phyloP scores from a whole-genome alignment of 2,888 invertebrate genomes.

The Mythimna pallens region DNA sequence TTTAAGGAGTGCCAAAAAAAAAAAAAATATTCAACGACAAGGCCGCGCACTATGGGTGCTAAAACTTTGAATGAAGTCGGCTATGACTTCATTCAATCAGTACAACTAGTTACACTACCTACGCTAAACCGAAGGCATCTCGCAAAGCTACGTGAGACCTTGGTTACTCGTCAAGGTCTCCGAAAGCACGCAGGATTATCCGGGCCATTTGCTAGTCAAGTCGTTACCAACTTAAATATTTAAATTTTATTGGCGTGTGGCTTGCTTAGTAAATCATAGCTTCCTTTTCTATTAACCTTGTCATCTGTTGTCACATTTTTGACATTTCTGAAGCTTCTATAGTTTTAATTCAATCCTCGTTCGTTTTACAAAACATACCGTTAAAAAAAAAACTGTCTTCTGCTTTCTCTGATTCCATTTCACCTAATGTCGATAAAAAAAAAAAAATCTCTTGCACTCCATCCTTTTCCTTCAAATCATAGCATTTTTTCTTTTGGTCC shows the following conservation, averaged over 20 bases:
- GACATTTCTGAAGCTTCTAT: neutral
- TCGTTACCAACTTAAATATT: conserved; percentile 65
- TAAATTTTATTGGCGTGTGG: conserved; percentile 57
- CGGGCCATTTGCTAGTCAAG: conserved; percentile 77
- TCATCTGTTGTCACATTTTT: conserved; percentile 25
- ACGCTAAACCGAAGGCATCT: conserved; percentile 59
- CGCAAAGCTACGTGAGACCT: conserved; percentile 77
- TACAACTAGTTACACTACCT: conserved; percentile 59
- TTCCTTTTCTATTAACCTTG: conserved; percentile 54
- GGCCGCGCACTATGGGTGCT: conserved; percentile 39
- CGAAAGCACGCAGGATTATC: conserved; percentile 83
- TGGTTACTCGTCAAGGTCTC: conserved; percentile 79
- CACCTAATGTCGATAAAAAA: neutral
- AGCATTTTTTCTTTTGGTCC: neutral
- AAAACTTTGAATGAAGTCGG: conserved; percentile 62
- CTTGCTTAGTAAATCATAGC: conserved; percentile 53
- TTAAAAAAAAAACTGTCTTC: neutral
- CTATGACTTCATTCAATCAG: conserved; percentile 69
- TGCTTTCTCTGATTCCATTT: neutral
- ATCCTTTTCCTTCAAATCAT: neutral
- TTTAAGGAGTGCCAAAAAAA: conserved; percentile 27
- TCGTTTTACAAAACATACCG: neutral
- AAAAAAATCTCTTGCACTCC: neutral
- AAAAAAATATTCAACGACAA: conserved; percentile 39
- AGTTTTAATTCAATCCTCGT: neutral